These are phyloP conservation scores for Caenorhabditis wallacei DNA, from an alignment of 2,888 invertebrate genomes.

Conservation along the genomic window DNA sequence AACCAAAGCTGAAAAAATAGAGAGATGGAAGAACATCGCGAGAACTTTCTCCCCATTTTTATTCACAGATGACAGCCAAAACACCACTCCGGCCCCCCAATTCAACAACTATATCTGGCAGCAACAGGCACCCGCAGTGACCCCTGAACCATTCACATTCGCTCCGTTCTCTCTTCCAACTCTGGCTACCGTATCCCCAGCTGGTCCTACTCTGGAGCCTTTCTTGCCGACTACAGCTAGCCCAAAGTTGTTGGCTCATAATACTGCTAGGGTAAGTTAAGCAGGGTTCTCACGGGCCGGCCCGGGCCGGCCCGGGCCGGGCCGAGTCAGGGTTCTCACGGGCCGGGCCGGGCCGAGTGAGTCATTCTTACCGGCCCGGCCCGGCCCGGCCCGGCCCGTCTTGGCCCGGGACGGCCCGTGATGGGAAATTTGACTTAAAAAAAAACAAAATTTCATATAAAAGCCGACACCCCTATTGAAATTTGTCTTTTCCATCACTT, in stretches of 20 bases:
- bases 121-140: conserved; percentile 40
- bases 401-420: no score
- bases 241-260: conserved; percentile 71
- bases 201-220: conserved; percentile 57
- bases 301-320: no score
- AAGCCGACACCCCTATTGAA: no score
- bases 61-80: conserved; percentile 15
- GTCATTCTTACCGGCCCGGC: no score
- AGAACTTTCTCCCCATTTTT: conserved; percentile 58
- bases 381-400: no score
- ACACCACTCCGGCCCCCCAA: conserved; percentile 57
- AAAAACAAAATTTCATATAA: no score
- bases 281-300: no score
- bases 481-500: no score
- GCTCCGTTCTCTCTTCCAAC: conserved; percentile 61
- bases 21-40: conserved; percentile 56
- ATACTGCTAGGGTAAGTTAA: conserved; percentile 68
- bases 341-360: no score
- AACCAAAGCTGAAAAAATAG: conserved; percentile 43
- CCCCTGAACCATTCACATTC: conserved; percentile 58
- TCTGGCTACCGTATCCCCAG: conserved; percentile 39
- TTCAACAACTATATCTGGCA: conserved; percentile 63
- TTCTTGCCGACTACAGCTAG: conserved; percentile 59
- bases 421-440: no score
- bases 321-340: no score